These are phyloP conservation scores for Protonemura montana DNA, from an alignment of 2,888 invertebrate species.

Conservation along the genomic window DNA sequence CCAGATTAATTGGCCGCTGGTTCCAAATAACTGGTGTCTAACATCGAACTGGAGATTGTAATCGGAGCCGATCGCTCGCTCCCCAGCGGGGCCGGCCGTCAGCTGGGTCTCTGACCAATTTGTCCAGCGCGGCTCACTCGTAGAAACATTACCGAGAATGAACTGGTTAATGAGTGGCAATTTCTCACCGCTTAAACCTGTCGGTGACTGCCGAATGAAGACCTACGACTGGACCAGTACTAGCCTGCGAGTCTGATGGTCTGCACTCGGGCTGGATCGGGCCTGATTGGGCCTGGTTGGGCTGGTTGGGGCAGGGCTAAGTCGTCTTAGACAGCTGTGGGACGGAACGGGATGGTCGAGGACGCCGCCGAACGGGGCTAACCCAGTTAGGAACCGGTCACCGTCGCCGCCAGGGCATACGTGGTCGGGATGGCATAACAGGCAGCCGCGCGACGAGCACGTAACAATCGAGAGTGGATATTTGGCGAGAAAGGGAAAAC, in stretches of 20 bases:
- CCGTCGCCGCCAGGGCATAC: slow-evolving; percentile 15
- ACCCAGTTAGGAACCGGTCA: slow-evolving; percentile 40
- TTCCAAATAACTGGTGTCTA: slow-evolving; percentile 30
- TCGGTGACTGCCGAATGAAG: neutral
- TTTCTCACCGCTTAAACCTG: neutral
- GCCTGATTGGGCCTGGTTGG: neutral
- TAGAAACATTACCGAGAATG: neutral
- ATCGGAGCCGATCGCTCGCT: slow-evolving; percentile 18
- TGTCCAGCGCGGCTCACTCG: slow-evolving; percentile 13
- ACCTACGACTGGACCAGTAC: neutral
- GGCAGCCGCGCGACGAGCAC: slow-evolving; percentile 27
- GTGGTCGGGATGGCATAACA: slow-evolving; percentile 34
- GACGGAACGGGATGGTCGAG: neutral
- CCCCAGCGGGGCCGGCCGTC: neutral
- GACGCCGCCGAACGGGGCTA: slow-evolving; percentile 13
- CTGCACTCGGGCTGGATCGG: neutral
- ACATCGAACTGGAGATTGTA: slow-evolving; percentile 22
- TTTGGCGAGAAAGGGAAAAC: slow-evolving; percentile 38
- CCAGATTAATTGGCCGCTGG: slow-evolving; percentile 38
- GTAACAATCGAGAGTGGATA: slow-evolving; percentile 37
- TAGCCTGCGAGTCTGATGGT: no score
- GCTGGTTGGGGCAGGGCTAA: neutral
- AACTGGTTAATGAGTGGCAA: neutral
- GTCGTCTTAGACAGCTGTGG: neutral
- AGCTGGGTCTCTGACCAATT: slow-evolving; percentile 8